These are phyloP conservation scores for Amiota minor DNA, from an alignment of 2,888 invertebrate species.

Conservation along the genomic window DNA sequence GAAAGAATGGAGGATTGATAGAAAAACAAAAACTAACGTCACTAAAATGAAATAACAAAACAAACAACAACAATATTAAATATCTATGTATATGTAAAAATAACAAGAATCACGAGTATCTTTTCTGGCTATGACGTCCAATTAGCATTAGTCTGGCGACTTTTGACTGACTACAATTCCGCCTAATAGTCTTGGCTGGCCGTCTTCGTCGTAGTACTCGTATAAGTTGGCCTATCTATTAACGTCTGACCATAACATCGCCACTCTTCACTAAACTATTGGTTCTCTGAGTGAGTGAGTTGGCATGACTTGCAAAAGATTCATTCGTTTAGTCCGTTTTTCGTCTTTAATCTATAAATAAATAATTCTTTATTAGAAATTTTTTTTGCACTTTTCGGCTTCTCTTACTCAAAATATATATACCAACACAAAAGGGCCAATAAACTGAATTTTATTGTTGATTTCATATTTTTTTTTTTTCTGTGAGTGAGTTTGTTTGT, in stretches of 20 bases:
- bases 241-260: background rate
- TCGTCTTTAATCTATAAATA: constrained; percentile 8
- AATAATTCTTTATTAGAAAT: background rate
- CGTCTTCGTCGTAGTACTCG: background rate
- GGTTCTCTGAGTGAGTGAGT: background rate
- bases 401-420: too few relatives aligned
- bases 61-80: background rate
- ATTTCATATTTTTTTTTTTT: too few relatives aligned
- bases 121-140: background rate
- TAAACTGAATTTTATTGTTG: background rate
- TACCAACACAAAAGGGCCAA: constrained; percentile 1
- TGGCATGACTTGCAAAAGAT: constrained; percentile 25
- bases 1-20: too few relatives aligned
- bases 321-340: background rate
- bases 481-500: too few relatives aligned
- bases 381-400: too few relatives aligned
- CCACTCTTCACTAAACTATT: background rate
- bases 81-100: background rate
- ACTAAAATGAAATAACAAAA: background rate
- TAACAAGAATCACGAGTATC: background rate
- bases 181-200: background rate
- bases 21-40: too few relatives aligned
- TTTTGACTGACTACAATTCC: constrained; percentile 1
- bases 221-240: background rate
- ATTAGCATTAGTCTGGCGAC: constrained; percentile 23